These are phyloP conservation scores for Coptotermes formosanus DNA, from an alignment of 1,140 invertebrate genomes.

Conservation along the genomic window DNA sequence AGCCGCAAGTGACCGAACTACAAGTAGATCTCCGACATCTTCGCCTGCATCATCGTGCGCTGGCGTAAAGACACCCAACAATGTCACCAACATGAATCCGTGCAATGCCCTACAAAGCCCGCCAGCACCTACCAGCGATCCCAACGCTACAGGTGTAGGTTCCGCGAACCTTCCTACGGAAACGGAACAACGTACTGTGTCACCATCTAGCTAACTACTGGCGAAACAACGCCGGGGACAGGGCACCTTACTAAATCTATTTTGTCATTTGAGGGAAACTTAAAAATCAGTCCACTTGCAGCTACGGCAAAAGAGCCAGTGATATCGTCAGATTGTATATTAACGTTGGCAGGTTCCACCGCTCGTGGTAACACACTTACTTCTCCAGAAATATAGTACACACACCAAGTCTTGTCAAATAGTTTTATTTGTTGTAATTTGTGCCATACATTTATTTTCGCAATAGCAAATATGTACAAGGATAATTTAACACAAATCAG, in stretches of 20 bases:
- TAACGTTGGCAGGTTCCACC: not conserved
- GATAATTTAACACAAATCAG: not conserved
- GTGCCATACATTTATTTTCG: conserved; percentile 5
- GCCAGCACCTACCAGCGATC: not conserved
- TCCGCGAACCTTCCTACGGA: not conserved
- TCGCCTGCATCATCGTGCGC: not conserved
- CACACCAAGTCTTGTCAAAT: not conserved
- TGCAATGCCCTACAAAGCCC: not conserved
- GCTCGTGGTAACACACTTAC: not conserved
- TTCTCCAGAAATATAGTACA: not conserved
- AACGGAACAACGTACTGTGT: conserved; percentile 25
- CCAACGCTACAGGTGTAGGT: not conserved
- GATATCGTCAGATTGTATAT: not conserved
- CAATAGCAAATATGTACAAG: not conserved
- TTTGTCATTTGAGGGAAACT: not conserved
- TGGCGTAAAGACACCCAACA: not conserved
- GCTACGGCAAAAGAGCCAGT: not conserved
- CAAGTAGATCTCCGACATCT: not conserved
- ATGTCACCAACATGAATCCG: not conserved
- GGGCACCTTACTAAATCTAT: not conserved
- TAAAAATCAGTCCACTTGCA: not conserved
- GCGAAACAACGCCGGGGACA: conserved; percentile 6
- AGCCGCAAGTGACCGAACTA: not conserved
- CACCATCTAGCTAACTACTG: conserved; percentile 33
- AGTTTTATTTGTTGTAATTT: not conserved